Evolutionary conservation across 2,888 invertebrate species (phyloP).

Genomic region (Drosophila paracracens): DNA sequence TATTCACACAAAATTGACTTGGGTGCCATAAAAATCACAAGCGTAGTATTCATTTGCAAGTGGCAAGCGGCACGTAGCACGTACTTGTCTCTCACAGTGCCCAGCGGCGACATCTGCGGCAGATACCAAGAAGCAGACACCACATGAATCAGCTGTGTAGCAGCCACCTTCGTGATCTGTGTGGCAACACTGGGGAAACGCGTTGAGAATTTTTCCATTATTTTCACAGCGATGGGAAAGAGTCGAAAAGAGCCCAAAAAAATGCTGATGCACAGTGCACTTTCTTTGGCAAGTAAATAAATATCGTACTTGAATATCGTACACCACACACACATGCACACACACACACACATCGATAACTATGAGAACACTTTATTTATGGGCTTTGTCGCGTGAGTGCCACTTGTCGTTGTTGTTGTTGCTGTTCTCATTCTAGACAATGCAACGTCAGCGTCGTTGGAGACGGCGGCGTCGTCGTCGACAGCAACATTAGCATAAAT

Average conservation of each 20-base stretch:
- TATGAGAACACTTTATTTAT: slow-evolving; percentile 71
- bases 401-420: slow-evolving; percentile 52
- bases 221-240: slow-evolving; percentile 58
- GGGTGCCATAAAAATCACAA: slow-evolving; percentile 16
- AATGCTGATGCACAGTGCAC: slow-evolving; percentile 35
- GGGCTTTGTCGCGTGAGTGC: slow-evolving; percentile 70
- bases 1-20: slow-evolving; percentile 32
- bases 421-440: slow-evolving; percentile 76
- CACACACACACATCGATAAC: slow-evolving; percentile 38
- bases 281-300: slow-evolving; percentile 58
- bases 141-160: slow-evolving; percentile 45
- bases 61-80: slow-evolving; percentile 33
- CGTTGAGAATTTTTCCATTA: slow-evolving; percentile 65
- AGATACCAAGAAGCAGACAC: slow-evolving; percentile 12
- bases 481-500: slow-evolving; percentile 74
- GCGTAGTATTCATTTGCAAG: slow-evolving; percentile 35
- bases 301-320: slow-evolving; percentile 40
- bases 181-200: slow-evolving; percentile 48
- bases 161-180: slow-evolving; percentile 46
- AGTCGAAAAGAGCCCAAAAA: slow-evolving; percentile 15
- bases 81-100: slow-evolving; percentile 30
- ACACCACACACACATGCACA: slow-evolving; percentile 17
- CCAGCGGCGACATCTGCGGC: slow-evolving; percentile 49
- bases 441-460: slow-evolving; percentile 60
- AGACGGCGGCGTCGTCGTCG: slow-evolving; percentile 31